Base-by-base conservation (phyloP, 2,113 vertebrate genomes). In the Numida meleagris region DNA sequence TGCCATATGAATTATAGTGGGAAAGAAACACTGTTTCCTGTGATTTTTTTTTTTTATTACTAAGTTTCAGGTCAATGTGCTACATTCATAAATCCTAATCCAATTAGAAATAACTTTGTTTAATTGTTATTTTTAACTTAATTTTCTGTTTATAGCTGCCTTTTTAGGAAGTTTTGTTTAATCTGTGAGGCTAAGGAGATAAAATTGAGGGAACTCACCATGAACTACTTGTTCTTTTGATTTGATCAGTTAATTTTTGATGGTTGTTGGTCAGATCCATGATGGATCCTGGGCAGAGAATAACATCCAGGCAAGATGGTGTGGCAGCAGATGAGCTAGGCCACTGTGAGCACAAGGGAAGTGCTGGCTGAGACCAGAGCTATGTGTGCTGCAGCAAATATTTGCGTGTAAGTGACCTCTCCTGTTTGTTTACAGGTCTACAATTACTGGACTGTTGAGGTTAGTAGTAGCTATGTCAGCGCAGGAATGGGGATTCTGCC, bases 391-490 rank as follows among this genome's bases (percentile, higher is more conserved):
- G 94, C 50, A 61, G 65, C 43, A 68, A 73, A 83, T 82, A 58
- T 75, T 91, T 88, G 70, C 86, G n/a, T 66, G 0, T n/a, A 51
- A 88, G 55, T 85, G 67, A 89, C 82, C 86, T 68, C 78, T 88
- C 89, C 59, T 75, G 45, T 94, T 94, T 96, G 77, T 94, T 95
- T 70, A 31, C 81, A 94, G 76, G 74, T 87, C 65, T 84, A 93
- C 95, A 83, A n/a, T 95, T 97, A 90, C 91, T 93, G 88, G 48
- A 50, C 88, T 95, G 91, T 91, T 96, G 90, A 96, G 95, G 93
- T 96, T 94, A 96, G 96, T 95, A 92, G 76, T 95, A 93, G 92
- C 70, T 95, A 73, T 95, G 66, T 90, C 79, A 95, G 95, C 86
- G 51, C 82, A 91, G 93, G 76, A 94, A 79, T 90, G 82, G 95